Conservation (phyloP, 2,888 invertebrate genomes). For the Mellilla xanthometata region DNA sequence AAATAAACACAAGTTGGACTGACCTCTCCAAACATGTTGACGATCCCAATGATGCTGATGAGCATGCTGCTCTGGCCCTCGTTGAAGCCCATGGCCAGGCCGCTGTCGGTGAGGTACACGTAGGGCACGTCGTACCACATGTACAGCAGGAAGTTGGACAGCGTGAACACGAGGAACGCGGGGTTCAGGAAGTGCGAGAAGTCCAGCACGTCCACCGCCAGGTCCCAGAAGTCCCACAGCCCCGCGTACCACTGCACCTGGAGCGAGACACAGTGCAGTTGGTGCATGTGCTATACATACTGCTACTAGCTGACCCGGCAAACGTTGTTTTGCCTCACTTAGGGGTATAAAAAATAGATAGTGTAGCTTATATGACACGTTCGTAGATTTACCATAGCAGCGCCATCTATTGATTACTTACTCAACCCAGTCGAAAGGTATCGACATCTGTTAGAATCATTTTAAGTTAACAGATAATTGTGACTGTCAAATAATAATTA, state of each 20-base stretch:
- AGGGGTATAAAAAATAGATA: too few relatives aligned
- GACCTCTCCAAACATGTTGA: constrained; percentile 95
- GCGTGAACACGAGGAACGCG: constrained; percentile 89
- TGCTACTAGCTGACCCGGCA: too few relatives aligned
- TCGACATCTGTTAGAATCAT: too few relatives aligned
- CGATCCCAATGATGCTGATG: constrained; percentile 92
- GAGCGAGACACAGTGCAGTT: constrained; percentile 13
- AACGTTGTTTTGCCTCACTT: too few relatives aligned
- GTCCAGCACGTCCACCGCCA: constrained; percentile 90
- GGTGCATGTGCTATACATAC: too few relatives aligned
- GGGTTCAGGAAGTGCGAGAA: constrained; percentile 90
- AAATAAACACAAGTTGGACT: too few relatives aligned
- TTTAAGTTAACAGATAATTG: too few relatives aligned
- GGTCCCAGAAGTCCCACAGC: constrained; percentile 89
- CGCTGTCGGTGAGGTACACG: constrained; percentile 93
- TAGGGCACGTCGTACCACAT: constrained; percentile 97
- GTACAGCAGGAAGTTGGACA: constrained; percentile 95
- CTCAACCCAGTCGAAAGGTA: too few relatives aligned
- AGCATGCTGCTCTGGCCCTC: constrained; percentile 90
- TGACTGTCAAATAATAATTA: too few relatives aligned
- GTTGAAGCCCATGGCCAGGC: constrained; percentile 86
- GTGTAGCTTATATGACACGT: too few relatives aligned
- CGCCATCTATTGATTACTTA: too few relatives aligned
- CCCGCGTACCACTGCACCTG: constrained; percentile 87
- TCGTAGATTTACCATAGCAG: too few relatives aligned